Conservation (phyloP, 2,797 vertebrate genomes). For the Pampus argenteus region DNA sequence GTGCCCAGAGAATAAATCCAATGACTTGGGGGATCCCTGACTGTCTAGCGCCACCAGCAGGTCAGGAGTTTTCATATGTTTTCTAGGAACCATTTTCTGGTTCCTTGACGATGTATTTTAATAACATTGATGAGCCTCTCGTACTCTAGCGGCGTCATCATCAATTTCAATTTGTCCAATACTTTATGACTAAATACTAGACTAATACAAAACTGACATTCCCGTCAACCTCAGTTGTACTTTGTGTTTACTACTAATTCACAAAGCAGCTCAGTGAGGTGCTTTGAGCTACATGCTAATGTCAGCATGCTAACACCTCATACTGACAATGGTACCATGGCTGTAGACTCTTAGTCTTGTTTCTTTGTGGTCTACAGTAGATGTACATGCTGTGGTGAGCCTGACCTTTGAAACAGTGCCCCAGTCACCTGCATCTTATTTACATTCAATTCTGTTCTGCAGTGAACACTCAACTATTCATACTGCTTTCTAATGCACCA, state of each 20-base stretch:
- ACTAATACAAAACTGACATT: neutral
- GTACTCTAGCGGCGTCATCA: neutral
- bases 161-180: neutral
- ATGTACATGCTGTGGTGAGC: constrained; percentile 46
- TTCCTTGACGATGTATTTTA: neutral
- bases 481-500: constrained; percentile 69
- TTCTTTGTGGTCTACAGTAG: neutral
- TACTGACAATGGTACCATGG: too few relatives aligned
- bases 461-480: constrained; percentile 78
- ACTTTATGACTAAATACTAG: too few relatives aligned
- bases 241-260: neutral
- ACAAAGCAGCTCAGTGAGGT: too few relatives aligned
- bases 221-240: neutral
- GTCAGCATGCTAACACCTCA: too few relatives aligned
- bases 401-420: constrained; percentile 71
- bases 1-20: neutral
- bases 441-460: constrained; percentile 70
- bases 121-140: neutral
- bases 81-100: too few relatives aligned
- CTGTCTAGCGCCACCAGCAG: too few relatives aligned
- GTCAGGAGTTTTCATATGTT: too few relatives aligned
- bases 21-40: neutral
- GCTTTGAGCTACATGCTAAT: too few relatives aligned
- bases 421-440: constrained; percentile 75
- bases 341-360: neutral